Percentiles rank a stretch among this genome's conserved stretches.
Evolutionary conservation across 2,888 invertebrate genomes (phyloP).

Genomic region (Carterocephalus palaemon): DNA sequence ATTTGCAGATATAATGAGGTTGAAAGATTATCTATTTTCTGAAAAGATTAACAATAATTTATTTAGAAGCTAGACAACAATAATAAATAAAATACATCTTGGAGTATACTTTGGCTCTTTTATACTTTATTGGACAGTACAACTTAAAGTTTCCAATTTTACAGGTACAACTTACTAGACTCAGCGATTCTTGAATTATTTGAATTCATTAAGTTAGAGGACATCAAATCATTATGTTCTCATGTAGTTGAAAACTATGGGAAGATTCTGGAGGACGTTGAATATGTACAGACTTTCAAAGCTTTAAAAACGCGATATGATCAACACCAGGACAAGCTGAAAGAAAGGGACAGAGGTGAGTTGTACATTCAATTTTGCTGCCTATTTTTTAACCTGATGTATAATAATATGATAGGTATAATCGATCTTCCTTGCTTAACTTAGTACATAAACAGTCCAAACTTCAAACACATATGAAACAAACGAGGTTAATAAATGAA

Average conservation of each 20-base stretch:
- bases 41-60: too few relatives aligned
- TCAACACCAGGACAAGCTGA: conserved; percentile 93
- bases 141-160: conserved; percentile 32
- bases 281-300: conserved; percentile 99
- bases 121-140: too few relatives aligned
- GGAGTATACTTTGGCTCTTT: too few relatives aligned
- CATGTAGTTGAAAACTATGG: conserved; percentile 98
- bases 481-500: too few relatives aligned
- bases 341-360: conserved; percentile 88
- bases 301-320: conserved; percentile 93
- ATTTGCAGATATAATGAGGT: too few relatives aligned
- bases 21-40: too few relatives aligned
- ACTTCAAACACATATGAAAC: too few relatives aligned
- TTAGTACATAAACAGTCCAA: conserved; percentile 1
- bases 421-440: neutral
- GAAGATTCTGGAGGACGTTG: conserved; percentile 94
- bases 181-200: conserved; percentile 99
- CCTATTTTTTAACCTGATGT: neutral
- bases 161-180: conserved; percentile 96
- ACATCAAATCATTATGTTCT: conserved; percentile 92
- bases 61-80: too few relatives aligned
- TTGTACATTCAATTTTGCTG: conserved; percentile 9
- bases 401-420: neutral
- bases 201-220: conserved; percentile 97
- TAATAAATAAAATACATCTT: too few relatives aligned